Evolutionary conservation across 2,797 vertebrate species (phyloP), one percentile per base, ranked within the genome.

Genomic region (Limnodromus scolopaceus): DNA sequence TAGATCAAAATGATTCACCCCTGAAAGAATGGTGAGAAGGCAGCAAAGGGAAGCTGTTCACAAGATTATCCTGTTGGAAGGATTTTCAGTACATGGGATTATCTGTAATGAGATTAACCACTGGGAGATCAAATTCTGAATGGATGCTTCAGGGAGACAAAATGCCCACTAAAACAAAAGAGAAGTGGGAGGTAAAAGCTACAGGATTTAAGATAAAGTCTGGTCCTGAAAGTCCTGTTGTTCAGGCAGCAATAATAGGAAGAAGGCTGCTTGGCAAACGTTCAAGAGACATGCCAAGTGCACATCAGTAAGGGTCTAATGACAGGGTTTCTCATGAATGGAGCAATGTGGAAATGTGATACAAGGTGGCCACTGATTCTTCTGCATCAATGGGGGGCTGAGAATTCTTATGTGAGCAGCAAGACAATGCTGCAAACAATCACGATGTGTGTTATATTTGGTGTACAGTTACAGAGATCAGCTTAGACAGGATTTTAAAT

Each of bases 71-170:
- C 92, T 90, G 10, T 86, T 96, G 95, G 91, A 95, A 93, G 58
- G 89, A 94, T 92, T 96, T 97, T 96, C 87, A 79, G 83, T 96
- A 95, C 89, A 92, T 72, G 74, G 89, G 95, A 96, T 97, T 96
- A 96, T 96, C 85, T 95, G 74, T 97, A 97, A 97, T 95, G 87
- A 95, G 96, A 95, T 97, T 96, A 97, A 92, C 87, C 83, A 88
- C 94, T 89, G 68, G 80, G 94, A 94, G 89, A 96, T 92, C 79
- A 95, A 90, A 87, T 95, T 84, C 70, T 95, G 94, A 96, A 95
- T 84, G 74, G 70, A 77, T 96, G 63, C 63, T 94, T 92, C 83
- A 89, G 66, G 38, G 85, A 93, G 58, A 89, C 23, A 94, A 96
- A 95, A 88, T 89, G 41, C 55, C 55, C 89, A 46, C 83, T 96